Evolutionary conservation across 2,888 invertebrate species (phyloP).

Genomic region (Protodeltote pygarga): DNA sequence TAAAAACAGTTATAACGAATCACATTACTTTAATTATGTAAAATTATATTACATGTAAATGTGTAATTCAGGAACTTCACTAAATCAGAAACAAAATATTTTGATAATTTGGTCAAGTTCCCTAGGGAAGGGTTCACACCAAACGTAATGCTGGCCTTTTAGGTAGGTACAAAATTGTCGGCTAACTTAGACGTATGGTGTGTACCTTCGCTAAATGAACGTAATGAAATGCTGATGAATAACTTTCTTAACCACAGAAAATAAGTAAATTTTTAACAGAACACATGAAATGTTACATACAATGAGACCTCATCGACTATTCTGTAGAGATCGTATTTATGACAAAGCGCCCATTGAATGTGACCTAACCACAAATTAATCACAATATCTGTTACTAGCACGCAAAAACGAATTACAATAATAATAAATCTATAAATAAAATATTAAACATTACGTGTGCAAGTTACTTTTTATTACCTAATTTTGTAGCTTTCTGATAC

Average conservation of each 20-base stretch:
- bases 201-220: no score
- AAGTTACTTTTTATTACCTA: neutral
- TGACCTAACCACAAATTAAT: slow-evolving; percentile 1
- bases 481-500: neutral
- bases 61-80: slow-evolving; percentile 18
- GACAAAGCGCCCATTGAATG: slow-evolving; percentile 3
- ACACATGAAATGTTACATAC: slow-evolving; percentile 1
- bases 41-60: slow-evolving; percentile 39
- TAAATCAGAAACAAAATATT: slow-evolving; percentile 14
- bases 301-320: slow-evolving; percentile 1
- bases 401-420: slow-evolving; percentile 20
- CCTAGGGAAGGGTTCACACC: no score
- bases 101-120: slow-evolving; percentile 9
- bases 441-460: slow-evolving; percentile 15
- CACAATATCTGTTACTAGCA: neutral
- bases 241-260: slow-evolving; percentile 2
- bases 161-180: no score
- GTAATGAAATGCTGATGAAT: slow-evolving; percentile 6
- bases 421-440: slow-evolving; percentile 26
- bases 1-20: slow-evolving; percentile 20
- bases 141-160: no score
- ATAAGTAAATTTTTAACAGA: neutral
- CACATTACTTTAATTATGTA: slow-evolving; percentile 43
- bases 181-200: no score
- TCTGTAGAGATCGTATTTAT: slow-evolving; percentile 7